These are phyloP conservation scores for Aquatica leii DNA, from an alignment of 2,888 invertebrate genomes.

Conservation along the genomic window DNA sequence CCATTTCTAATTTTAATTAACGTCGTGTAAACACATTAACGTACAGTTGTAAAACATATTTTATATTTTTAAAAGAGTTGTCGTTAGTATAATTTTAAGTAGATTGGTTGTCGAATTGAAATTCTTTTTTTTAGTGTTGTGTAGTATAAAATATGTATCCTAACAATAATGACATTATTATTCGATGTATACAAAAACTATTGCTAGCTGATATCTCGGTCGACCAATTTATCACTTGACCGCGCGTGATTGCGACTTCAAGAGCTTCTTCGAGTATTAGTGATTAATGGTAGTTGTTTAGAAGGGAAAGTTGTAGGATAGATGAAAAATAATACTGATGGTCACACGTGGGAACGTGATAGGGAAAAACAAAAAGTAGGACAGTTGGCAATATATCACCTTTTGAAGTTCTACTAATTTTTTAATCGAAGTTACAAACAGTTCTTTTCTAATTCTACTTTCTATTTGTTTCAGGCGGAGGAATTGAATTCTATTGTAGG, in stretches of 20 bases:
- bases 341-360: constrained; percentile 41
- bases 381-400: constrained; percentile 30
- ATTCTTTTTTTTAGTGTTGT: too few species aligned
- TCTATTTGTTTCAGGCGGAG: constrained; percentile 73
- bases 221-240: constrained; percentile 53
- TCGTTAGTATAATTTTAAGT: too few species aligned
- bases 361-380: constrained; percentile 29
- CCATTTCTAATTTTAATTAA: too few species aligned
- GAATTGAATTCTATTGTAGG: constrained; percentile 87
- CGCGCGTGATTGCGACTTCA: constrained; percentile 49
- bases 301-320: constrained; percentile 42
- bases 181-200: constrained; percentile 27
- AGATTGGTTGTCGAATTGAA: too few species aligned
- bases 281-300: constrained; percentile 49
- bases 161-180: constrained; percentile 6
- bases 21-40: too few species aligned
- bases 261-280: constrained; percentile 50
- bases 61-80: too few species aligned
- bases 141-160: too few species aligned
- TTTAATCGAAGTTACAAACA: constrained; percentile 5
- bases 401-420: constrained; percentile 7
- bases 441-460: background rate
- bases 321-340: constrained; percentile 48
- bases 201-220: constrained; percentile 30
- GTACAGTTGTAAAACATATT: too few species aligned